Conservation (phyloP, 2,113 vertebrate genomes). For the Tetrax tetrax region DNA sequence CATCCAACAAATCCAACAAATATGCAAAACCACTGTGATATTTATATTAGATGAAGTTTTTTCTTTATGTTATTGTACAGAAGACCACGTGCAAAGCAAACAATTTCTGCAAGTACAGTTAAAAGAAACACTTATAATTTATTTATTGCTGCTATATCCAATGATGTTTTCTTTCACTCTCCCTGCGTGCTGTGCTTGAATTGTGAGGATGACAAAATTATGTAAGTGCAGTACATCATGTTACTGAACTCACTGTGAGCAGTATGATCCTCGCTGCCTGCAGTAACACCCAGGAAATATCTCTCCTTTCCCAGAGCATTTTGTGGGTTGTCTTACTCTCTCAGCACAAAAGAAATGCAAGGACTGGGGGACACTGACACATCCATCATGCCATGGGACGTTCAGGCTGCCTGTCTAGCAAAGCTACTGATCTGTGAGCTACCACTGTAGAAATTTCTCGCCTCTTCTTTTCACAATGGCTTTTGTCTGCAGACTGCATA, state of each 20-base stretch:
- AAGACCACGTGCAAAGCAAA: slow-evolving; percentile 69
- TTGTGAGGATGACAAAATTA: slow-evolving; percentile 10
- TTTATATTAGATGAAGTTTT: slow-evolving; percentile 52
- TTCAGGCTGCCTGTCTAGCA: neutral
- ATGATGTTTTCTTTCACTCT: slow-evolving; percentile 76
- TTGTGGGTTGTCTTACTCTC: neutral
- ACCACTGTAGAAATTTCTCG: neutral
- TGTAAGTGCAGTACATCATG: neutral
- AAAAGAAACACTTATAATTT: slow-evolving; percentile 83
- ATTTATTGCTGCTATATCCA: slow-evolving; percentile 89
- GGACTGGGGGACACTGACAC: neutral
- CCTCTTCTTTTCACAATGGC: neutral
- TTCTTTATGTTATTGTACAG: slow-evolving; percentile 59
- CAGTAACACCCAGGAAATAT: neutral
- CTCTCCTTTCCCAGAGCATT: neutral
- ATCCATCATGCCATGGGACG: neutral
- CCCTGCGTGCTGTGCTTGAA: slow-evolving; percentile 24
- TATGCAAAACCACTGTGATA: neutral
- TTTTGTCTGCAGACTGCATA: neutral
- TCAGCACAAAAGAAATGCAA: slow-evolving; percentile 19
- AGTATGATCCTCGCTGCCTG: slow-evolving; percentile 20
- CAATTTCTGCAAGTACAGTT: slow-evolving; percentile 79
- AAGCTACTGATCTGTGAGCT: neutral
- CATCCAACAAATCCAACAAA: neutral
- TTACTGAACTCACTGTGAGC: slow-evolving; percentile 57